Base-by-base conservation (phyloP, 2,113 vertebrate species). In the Nycticebus coucang region DNA sequence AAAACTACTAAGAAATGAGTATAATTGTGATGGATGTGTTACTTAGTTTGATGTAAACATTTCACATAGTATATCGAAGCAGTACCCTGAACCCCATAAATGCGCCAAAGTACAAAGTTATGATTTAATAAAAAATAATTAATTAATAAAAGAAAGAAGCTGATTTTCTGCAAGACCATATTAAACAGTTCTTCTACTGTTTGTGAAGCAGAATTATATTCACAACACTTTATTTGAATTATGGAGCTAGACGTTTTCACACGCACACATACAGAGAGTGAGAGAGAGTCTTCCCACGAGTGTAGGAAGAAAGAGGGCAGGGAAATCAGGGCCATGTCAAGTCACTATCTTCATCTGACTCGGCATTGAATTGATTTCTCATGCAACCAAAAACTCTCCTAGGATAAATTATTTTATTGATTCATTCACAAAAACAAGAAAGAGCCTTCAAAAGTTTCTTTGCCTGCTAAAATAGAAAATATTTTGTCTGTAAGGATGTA, bases 391-490 rank as follows among this genome's bases (percentile, higher is more conserved):
- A 92, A 64, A 19, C n/a, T 86, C 21, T 88, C 26, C 30, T 24
- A 45, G 10, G 66, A 45, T 15, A 91, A 62, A 69, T 78, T 72
- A 33, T 84, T 96, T 94, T 87, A 72, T 81, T 21, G 82, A 55
- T 59, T 85, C 14, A 89, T 93, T 95, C 77, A 85, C n/a, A 93
- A 91, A 93, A 93, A 71, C 37, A 33, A 82, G 57, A 92, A 69
- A 90, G 50, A 35, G 5, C 30, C 93, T 95, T 95, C 17, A 82
- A 92, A 72, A 77, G 13, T 66, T 91, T 37, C 77, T 77, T 79
- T 89, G 60, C 33, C 15, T n/a, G 8, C 24, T 69, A 57, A 28
- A 62, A 82, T 90, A 41, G 41, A 93, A 95, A 96, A 30, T 37
- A 33, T 7, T 84, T 60, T 88, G 50, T 35, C 90, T 95, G 59